These are phyloP conservation scores for Sander lucioperca DNA, from an alignment of 2,113 vertebrate genomes.

Conservation along the genomic window DNA sequence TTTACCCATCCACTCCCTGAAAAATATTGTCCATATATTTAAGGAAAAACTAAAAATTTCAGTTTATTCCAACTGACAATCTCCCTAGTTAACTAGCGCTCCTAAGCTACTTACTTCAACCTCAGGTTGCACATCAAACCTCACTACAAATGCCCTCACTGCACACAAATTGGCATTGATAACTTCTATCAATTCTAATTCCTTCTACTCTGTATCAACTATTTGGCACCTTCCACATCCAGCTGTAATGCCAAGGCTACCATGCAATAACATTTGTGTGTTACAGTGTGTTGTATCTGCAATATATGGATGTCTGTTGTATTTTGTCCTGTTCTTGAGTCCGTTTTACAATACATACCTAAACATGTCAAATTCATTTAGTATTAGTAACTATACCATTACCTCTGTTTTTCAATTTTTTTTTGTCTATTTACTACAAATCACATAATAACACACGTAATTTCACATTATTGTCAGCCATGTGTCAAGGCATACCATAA, in stretches of 20 bases:
- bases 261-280: not conserved
- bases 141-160: not conserved
- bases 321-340: not conserved
- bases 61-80: too few species aligned
- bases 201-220: not conserved
- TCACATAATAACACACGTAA: too few species aligned
- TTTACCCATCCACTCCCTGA: slow-evolving; percentile 86
- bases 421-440: not conserved
- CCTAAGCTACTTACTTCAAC: not conserved
- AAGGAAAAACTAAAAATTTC: not conserved
- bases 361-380: not conserved
- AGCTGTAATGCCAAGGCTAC: not conserved
- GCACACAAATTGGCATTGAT: not conserved
- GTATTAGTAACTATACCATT: not conserved
- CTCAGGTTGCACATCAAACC: not conserved
- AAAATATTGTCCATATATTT: not conserved
- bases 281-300: not conserved
- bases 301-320: not conserved
- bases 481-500: not conserved
- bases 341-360: not conserved
- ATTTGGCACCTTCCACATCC: not conserved
- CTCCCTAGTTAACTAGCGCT: not conserved
- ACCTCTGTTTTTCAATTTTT: not conserved
- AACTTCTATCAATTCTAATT: not conserved
- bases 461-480: not conserved